These are phyloP conservation scores for Tiliqua scincoides DNA, from an alignment of 2,113 vertebrate species.

Conservation along the genomic window DNA sequence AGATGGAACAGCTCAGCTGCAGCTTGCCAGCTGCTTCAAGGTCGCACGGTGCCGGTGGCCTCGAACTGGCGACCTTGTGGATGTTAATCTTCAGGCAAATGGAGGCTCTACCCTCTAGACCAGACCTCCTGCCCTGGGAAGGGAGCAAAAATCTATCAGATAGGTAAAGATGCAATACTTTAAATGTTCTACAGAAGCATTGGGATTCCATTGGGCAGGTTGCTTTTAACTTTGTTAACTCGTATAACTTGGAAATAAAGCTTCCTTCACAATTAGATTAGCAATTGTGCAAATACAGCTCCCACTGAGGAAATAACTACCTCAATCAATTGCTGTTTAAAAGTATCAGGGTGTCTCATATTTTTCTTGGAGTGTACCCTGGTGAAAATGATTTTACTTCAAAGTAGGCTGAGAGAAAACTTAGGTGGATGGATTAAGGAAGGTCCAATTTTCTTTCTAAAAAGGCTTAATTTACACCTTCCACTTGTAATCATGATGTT, in stretches of 20 bases:
- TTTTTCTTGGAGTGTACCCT: background rate
- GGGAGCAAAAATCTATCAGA: background rate
- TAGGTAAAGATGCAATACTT: background rate
- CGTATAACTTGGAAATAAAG: background rate
- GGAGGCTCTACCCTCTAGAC: too few species aligned
- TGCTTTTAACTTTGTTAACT: background rate
- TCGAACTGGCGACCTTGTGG: too few species aligned
- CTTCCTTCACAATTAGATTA: background rate
- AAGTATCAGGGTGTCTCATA: background rate
- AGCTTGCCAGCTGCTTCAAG: too few species aligned
- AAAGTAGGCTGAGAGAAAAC: background rate
- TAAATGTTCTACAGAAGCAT: background rate
- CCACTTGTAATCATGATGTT: background rate
- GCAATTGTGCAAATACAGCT: background rate
- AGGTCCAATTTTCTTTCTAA: background rate
- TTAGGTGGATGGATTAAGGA: background rate
- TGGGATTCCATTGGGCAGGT: background rate
- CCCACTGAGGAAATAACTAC: background rate
- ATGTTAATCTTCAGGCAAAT: too few species aligned
- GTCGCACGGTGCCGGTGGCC: too few species aligned
- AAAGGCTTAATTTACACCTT: conserved; percentile 6
- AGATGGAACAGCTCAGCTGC: too few species aligned
- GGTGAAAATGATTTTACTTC: background rate
- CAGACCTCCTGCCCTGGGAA: too few species aligned
- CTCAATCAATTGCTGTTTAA: background rate